Conservation (phyloP, 1,140 invertebrate species). For the Mamestra configurata region DNA sequence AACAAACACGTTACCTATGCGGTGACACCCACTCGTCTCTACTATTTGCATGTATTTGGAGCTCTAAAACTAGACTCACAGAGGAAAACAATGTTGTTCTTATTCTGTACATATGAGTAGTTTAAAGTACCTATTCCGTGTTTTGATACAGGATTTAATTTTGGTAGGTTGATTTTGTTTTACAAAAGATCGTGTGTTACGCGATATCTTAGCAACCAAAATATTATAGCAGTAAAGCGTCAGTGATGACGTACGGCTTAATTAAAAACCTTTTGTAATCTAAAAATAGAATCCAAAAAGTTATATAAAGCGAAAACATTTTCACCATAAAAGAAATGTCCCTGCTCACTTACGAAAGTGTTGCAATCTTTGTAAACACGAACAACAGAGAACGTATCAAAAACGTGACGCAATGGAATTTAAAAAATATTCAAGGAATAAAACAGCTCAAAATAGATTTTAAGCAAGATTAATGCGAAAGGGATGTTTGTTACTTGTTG, state of each 20-base stretch:
- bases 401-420: background rate
- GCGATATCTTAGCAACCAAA: no score
- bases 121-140: background rate
- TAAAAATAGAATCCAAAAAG: background rate
- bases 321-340: background rate
- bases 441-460: background rate
- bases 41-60: constrained; percentile 19
- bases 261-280: background rate
- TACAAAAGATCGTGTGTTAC: no score
- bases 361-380: background rate
- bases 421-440: background rate
- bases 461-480: constrained; percentile 13
- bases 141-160: no score
- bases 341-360: background rate
- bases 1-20: background rate
- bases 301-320: background rate
- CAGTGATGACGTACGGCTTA: background rate
- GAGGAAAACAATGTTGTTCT: background rate
- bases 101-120: background rate
- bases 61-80: background rate
- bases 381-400: background rate
- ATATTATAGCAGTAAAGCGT: no score
- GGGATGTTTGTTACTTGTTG: constrained; percentile 19
- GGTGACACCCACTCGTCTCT: background rate
- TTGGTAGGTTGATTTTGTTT: no score